Percentiles rank a stretch among this genome's conserved stretches.
Conservation (phyloP, 1,140 invertebrate species). For the Drosophila nigrodunni region DNA sequence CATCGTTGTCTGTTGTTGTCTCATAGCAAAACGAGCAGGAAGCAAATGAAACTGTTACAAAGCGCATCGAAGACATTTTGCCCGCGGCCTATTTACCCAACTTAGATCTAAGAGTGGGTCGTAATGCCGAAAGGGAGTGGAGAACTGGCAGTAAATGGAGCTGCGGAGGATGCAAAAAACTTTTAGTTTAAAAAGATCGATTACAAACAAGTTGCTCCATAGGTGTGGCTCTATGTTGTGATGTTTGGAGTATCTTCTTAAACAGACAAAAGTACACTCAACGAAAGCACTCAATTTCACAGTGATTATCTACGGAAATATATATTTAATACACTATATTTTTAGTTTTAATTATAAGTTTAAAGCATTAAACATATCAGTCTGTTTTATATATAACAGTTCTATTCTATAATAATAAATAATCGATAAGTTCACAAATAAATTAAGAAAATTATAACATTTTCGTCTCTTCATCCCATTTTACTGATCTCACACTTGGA, state of each 20-base stretch:
- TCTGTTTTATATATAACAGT: too few species aligned
- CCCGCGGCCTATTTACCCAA: slow-evolving; percentile 52
- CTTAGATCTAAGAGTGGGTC: slow-evolving; percentile 3
- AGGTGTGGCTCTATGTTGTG: not conserved
- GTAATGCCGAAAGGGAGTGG: not conserved
- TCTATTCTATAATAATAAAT: not conserved
- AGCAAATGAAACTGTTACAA: slow-evolving; percentile 69
- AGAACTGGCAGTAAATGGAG: not conserved
- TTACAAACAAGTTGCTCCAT: not conserved
- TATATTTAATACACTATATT: too few species aligned
- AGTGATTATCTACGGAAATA: too few species aligned
- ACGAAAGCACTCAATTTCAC: too few species aligned
- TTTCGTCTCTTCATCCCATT: not conserved
- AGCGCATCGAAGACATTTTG: slow-evolving; percentile 51
- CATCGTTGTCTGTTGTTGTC: slow-evolving; percentile 45
- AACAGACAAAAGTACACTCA: too few species aligned
- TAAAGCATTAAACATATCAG: too few species aligned
- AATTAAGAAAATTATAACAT: not conserved
- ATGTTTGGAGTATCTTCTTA: too few species aligned
- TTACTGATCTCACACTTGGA: slow-evolving; percentile 13
- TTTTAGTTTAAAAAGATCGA: not conserved
- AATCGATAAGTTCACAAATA: not conserved
- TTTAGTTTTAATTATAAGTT: too few species aligned
- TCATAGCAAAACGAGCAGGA: slow-evolving; percentile 50
- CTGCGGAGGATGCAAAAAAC: slow-evolving; percentile 11